Evolutionary conservation across 2,113 vertebrate genomes (phyloP).

Genomic region (Mus spicilegus): DNA sequence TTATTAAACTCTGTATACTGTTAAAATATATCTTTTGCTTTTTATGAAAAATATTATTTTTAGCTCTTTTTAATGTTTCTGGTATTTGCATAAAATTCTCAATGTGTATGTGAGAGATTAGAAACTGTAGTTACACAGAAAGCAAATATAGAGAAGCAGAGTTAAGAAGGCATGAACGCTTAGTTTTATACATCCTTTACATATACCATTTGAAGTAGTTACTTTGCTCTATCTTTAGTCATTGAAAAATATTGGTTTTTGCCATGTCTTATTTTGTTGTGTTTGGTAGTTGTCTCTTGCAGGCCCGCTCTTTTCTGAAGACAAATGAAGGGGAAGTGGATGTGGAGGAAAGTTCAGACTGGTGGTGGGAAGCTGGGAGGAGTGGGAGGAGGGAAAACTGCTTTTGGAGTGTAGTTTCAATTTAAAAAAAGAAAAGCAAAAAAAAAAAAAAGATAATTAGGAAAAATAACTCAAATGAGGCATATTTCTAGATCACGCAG

Average conservation of each 20-base stretch:
- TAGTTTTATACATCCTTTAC: neutral
- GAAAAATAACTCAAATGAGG: neutral
- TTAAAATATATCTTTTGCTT: constrained; percentile 57
- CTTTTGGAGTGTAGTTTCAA: neutral
- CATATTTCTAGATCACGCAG: neutral
- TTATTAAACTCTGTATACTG: neutral
- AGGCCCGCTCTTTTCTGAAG: neutral
- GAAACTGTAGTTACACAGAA: neutral
- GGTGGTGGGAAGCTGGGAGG: too few relatives aligned
- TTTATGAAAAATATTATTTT: neutral
- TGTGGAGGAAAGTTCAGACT: too few relatives aligned
- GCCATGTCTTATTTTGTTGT: neutral
- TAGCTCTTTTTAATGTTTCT: constrained; percentile 23
- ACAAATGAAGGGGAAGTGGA: neutral
- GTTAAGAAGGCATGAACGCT: neutral
- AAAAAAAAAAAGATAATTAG: neutral
- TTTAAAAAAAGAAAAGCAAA: neutral
- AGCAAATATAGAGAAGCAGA: neutral
- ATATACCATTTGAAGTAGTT: neutral
- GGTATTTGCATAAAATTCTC: constrained; percentile 3
- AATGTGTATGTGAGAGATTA: neutral
- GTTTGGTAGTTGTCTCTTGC: neutral
- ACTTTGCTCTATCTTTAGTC: neutral
- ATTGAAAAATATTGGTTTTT: neutral
- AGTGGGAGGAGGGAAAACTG: neutral